Evolutionary conservation across 2,113 vertebrate genomes (phyloP).

Genomic region (Planiliza haematocheilus): DNA sequence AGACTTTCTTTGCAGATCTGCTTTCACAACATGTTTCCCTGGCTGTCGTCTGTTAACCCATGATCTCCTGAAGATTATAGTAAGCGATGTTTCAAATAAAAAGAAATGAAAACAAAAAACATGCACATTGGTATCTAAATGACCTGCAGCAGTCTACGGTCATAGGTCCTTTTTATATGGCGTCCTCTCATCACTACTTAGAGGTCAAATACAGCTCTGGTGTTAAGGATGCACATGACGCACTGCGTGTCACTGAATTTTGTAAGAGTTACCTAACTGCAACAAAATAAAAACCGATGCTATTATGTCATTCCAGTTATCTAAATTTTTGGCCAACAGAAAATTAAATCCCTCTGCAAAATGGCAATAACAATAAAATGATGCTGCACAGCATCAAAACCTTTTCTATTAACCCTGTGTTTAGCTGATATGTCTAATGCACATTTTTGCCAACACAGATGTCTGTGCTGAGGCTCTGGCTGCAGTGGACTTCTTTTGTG

Average conservation of each 20-base stretch:
- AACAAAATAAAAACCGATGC: neutral
- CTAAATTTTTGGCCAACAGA: no score
- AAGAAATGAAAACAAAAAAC: neutral
- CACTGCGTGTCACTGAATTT: neutral
- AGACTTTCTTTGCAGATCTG: neutral
- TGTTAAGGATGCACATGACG: neutral
- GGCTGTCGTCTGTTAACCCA: slow-evolving; percentile 1
- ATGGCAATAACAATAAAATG: no score
- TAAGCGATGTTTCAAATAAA: neutral
- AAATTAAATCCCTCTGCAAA: no score
- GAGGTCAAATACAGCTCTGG: neutral
- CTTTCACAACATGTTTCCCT: neutral
- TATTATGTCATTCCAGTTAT: no score
- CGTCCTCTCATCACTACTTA: neutral
- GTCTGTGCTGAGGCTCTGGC: no score
- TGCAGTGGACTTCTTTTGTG: no score
- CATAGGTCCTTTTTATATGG: no score
- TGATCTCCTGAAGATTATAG: neutral
- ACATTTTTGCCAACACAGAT: no score
- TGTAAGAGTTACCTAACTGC: neutral
- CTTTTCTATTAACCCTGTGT: neutral
- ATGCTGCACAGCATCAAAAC: neutral
- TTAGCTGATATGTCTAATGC: neutral
- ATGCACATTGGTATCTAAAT: no score
- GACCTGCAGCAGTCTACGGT: no score